Percentiles rank a stretch among this genome's conserved stretches.
Evolutionary conservation across 2,888 invertebrate species (phyloP).

Genomic region (Glaucopsyche alexis): DNA sequence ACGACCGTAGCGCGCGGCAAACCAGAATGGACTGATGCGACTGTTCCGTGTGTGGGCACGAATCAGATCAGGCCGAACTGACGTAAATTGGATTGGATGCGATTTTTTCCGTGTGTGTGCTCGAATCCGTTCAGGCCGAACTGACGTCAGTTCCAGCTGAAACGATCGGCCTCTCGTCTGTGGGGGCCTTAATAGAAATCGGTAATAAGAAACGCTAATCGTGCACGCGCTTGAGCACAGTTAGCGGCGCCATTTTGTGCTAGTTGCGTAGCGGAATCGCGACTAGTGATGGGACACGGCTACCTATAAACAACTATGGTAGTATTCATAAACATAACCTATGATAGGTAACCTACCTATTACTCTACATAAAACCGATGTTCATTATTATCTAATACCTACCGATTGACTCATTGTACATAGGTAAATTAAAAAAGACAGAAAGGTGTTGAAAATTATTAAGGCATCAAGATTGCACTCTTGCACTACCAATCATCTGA

Average conservation of each 20-base stretch:
- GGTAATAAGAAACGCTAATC: slow-evolving; percentile 75
- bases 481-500: not conserved
- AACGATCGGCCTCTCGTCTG: no score
- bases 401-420: not conserved
- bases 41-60: no score
- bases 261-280: slow-evolving; percentile 51
- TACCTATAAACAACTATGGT: not conserved
- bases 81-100: no score
- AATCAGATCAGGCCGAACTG: no score
- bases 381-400: not conserved
- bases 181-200: slow-evolving; percentile 80
- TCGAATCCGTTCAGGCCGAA: no score
- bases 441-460: not conserved
- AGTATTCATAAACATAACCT: no score
- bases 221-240: slow-evolving; percentile 60
- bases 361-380: not conserved
- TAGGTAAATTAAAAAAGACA: not conserved
- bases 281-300: slow-evolving; percentile 38
- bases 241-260: slow-evolving; percentile 54
- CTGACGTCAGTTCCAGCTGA: no score
- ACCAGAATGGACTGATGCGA: no score
- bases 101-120: no score
- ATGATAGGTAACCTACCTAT: no score
- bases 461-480: not conserved
- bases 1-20: no score